Evolutionary conservation across 2,888 invertebrate species (phyloP), one percentile per base, ranked within the genome.

Genomic region (Myathropa florea): DNA sequence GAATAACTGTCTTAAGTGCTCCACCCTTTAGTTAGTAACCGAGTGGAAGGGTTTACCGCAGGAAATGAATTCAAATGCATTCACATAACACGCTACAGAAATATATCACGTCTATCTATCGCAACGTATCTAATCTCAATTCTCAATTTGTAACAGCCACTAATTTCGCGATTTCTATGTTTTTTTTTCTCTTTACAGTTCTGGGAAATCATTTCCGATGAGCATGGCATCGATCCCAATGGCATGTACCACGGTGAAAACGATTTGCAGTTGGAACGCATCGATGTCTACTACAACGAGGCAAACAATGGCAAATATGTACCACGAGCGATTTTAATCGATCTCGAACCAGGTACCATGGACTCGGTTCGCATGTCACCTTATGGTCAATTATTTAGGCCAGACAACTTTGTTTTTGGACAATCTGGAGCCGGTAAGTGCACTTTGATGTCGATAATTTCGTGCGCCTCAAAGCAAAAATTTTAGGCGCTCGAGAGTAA

Each of bases 301-400:
- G 96, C 96, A 0, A 93, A 94, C 39, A 93, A 94, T 81, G 93
- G 94, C 93, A 96, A 96, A 91, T 98, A 95, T 93, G 97, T 98
- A 6, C 97, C 97, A 0, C 94, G 98, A 14, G 97, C 97, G 0
- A 95, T 97, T 33, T 94, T 97, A 86, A 96, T 97, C 68, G 98
- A 98, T 93, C 92, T 98, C 91, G 98, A 98, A 93, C 97, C 97
- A 0, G 97, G 97, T 4, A 97, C 97, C 18, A 97, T 98, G 97
- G 97, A 98, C 91, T 95, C 96, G 6, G 96, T 97, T 89, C 93
- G 97, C 88, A 95, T 96, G 60, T 95, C 96, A 53, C 95, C 96
- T 2, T 96, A 95, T 91, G 97, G 97, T 0, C 95, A 95, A 90
- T 94, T 97, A 84, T 97, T 97, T 93, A 93, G 96, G 72, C 97